phyloP scores from a whole-genome alignment of 2,888 invertebrate genomes.

The Paralinhomoeus sp. region DNA sequence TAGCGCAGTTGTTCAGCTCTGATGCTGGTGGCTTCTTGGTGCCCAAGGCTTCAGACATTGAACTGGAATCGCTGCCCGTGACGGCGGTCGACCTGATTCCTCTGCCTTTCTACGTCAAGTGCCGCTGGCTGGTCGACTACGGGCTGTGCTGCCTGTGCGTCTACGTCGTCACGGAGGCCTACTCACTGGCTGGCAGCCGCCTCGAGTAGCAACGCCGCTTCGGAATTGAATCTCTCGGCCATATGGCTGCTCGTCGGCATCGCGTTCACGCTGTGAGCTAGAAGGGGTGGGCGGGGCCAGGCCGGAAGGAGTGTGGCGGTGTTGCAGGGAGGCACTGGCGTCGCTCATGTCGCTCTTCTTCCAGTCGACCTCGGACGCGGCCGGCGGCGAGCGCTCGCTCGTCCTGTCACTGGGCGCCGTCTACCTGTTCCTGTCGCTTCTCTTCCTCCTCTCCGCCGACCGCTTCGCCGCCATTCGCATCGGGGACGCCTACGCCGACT shows the following conservation, averaged over 20 bases:
- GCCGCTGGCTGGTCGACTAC: constrained; percentile 86
- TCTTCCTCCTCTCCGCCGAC: too few species aligned
- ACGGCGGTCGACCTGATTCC: constrained; percentile 57
- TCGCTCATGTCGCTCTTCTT: constrained; percentile 73
- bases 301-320: not conserved
- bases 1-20: too few species aligned
- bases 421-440: constrained; percentile 68
- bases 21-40: constrained; percentile 73
- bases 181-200: constrained; percentile 49
- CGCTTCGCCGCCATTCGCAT: too few species aligned
- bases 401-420: constrained; percentile 74
- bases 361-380: constrained; percentile 48
- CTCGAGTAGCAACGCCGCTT: constrained; percentile 27
- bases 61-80: constrained; percentile 52
- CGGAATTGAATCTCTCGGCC: constrained; percentile 72
- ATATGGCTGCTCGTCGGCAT: constrained; percentile 73
- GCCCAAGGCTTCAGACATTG: constrained; percentile 53
- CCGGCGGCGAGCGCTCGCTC: constrained; percentile 78
- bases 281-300: not conserved
- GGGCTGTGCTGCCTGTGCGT: constrained; percentile 57
- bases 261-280: constrained; percentile 62
- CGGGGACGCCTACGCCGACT: too few species aligned
- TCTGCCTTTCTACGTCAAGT: constrained; percentile 69
- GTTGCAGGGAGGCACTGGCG: constrained; percentile 49
- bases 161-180: constrained; percentile 62